Evolutionary conservation across 2,888 invertebrate species (phyloP), one percentile per base, ranked within the genome.

Genomic region (Aporophyla nigra): DNA sequence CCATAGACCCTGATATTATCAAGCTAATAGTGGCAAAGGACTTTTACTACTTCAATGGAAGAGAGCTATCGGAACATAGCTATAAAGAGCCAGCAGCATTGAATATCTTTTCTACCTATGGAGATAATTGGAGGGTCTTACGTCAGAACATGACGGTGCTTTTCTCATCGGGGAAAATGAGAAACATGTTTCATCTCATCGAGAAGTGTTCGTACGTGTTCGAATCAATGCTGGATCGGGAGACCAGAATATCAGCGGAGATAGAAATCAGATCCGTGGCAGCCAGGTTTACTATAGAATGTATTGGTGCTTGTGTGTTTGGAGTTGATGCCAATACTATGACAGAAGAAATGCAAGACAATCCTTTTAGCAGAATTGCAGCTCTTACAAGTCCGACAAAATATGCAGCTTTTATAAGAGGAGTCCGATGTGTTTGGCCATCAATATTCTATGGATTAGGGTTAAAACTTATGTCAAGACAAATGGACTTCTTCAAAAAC

Each of bases 1-100:
- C 92, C 0, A 84, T 90, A 63, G 91, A 91, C 33, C 93, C 91
- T 0, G 90, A 91, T 4, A 78, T 91, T 1, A 78, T 93, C 14
- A 93, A 92, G 69, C 78, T 90, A 2, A 85, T 93, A 0, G 73
- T 90, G 16, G 88, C 91, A 0, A 92, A 92, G 56, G 92, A 93
- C 59, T 93, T 92, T 77, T 90, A 91, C 58, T 91, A 87, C 71
- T 93, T 92, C 66, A 91, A 84, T 73, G 87, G 89, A 43, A 86
- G 93, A 62, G 92, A 92, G 19, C 40, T 91, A 3, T 73, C 89
- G 0, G 87, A 88, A 5, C 86, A 91, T 51, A 80, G 71, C 27
- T 51, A 86, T 24, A 85, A 80, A 10, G 89, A 88, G 33, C 74
- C 76, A 10, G 75, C 79, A 5, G 67, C 77, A 7, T 62, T 82